A percentile compares a stretch with the other conserved stretches of the same genome.
Conservation (phyloP, 2,797 vertebrate species). For the Catamblyrhynchus diadema region DNA sequence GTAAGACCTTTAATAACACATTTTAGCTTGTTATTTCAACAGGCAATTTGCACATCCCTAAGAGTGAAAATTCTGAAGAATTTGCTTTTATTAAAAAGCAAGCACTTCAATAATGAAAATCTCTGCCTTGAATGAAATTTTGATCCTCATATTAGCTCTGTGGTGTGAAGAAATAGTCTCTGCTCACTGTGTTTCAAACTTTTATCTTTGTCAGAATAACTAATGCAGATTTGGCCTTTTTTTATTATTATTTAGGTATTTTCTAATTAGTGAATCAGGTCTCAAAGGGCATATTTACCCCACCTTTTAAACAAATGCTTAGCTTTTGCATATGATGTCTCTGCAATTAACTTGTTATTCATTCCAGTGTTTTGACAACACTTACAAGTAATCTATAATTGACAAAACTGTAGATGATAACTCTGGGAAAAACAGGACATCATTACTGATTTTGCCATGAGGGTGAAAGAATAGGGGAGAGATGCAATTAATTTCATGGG, state of each 20-base stretch:
- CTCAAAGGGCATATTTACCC: neutral
- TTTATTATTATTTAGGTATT: neutral
- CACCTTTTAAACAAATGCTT: neutral
- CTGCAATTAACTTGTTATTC: neutral
- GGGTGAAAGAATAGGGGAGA: neutral
- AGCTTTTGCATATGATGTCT: neutral
- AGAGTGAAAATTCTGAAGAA: neutral
- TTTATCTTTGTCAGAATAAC: neutral
- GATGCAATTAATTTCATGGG: neutral
- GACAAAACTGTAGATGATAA: neutral
- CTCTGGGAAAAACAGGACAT: neutral
- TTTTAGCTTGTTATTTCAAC: neutral
- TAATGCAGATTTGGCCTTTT: neutral
- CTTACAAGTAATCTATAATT: neutral
- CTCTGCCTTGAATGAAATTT: neutral
- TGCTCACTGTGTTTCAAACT: neutral
- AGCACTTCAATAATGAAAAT: neutral
- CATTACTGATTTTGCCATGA: neutral
- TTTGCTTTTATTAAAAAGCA: neutral
- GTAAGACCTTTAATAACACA: neutral
- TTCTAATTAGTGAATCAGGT: neutral
- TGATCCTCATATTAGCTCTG: neutral
- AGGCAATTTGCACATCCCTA: neutral
- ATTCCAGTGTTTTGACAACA: neutral
- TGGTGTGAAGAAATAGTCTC: neutral